phyloP scores from a whole-genome alignment of 2,888 invertebrate species.

The Epinotia ramella region DNA sequence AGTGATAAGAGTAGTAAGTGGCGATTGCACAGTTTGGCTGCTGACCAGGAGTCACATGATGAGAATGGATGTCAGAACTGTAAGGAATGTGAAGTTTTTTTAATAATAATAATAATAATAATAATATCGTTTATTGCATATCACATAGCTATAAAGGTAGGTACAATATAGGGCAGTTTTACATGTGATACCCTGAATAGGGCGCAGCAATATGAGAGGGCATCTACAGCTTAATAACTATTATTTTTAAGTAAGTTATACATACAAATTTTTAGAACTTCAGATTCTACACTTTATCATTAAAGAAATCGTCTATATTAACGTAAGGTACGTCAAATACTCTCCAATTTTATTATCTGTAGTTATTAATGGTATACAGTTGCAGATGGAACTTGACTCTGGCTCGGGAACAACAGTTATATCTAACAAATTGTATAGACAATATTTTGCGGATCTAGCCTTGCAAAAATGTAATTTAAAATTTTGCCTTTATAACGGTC shows the following conservation, averaged over 20 bases:
- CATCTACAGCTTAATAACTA: no score
- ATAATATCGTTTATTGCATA: no score
- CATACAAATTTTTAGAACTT: no score
- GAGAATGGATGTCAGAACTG: background rate
- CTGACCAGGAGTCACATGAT: background rate
- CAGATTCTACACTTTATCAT: no score
- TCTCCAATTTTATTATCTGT: background rate
- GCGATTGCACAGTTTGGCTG: background rate
- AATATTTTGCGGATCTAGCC: background rate
- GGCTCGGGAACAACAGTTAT: constrained; percentile 6
- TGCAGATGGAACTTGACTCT: constrained; percentile 3
- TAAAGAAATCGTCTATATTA: no score
- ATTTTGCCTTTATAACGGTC: no score
- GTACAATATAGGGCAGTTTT: no score
- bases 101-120: no score
- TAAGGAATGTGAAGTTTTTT: constrained; percentile 1
- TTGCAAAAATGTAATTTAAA: background rate
- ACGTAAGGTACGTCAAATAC: constrained; percentile 1
- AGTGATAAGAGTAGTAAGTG: background rate
- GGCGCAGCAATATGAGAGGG: no score
- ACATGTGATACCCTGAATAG: no score
- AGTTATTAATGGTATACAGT: background rate
- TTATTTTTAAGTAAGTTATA: no score
- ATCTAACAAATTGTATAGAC: background rate
- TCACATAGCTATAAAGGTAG: no score